phyloP scores from a whole-genome alignment of 23 tunicate genomes.

The Aplidium turbinatum region DNA sequence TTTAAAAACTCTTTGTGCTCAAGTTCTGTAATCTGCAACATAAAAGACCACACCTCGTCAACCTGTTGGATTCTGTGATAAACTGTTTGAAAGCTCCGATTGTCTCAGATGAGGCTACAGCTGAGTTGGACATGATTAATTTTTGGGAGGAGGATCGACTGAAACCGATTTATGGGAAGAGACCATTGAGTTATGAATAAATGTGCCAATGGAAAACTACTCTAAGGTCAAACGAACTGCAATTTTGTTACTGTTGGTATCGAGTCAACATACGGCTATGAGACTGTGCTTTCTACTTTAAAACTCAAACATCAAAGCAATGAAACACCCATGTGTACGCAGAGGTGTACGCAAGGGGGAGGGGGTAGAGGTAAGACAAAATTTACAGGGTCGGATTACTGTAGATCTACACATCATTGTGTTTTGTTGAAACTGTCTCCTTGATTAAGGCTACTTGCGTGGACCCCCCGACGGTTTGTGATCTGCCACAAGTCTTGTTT shows the following conservation, averaged over 20 bases:
- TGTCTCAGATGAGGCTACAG: conserved; percentile 2
- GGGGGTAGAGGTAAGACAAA: too few species aligned
- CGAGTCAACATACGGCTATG: neutral
- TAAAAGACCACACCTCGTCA: neutral
- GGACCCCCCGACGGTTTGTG: too few species aligned
- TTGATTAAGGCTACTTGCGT: too few species aligned
- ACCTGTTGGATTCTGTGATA: neutral
- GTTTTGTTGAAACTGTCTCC: too few species aligned
- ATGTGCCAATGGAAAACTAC: conserved; percentile 3
- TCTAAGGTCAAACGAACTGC: neutral
- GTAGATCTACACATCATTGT: too few species aligned
- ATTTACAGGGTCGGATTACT: too few species aligned
- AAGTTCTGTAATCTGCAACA: neutral
- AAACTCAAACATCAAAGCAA: too few species aligned
- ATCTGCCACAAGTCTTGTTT: too few species aligned
- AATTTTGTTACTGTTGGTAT: neutral
- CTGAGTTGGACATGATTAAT: conserved; percentile 1
- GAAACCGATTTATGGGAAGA: neutral
- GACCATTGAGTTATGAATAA: neutral
- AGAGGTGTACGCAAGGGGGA: too few species aligned
- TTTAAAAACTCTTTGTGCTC: neutral
- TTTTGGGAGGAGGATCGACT: neutral
- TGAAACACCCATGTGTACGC: too few species aligned
- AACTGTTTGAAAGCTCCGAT: neutral
- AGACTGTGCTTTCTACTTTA: too few species aligned